Evolutionary conservation across 1,140 invertebrate genomes (phyloP).

Genomic region (Oscheius sp.): DNA sequence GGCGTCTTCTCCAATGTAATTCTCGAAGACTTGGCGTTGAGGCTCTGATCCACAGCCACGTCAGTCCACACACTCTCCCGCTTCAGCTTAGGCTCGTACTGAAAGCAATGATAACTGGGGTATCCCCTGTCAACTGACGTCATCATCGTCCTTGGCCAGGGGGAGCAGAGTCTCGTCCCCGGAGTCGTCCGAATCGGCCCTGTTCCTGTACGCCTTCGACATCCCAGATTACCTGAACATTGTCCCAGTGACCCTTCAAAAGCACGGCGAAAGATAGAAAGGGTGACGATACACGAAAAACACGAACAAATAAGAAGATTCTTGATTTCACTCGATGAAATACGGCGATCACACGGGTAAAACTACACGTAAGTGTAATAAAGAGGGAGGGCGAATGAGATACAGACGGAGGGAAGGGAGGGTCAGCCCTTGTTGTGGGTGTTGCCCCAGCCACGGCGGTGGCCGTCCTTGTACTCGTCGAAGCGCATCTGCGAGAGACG

Average conservation of each 20-base stretch:
- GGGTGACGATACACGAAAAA: too few relatives aligned
- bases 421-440: slow-evolving; percentile 74
- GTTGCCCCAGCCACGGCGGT: slow-evolving; percentile 83
- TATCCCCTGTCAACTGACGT: too few relatives aligned
- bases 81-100: slow-evolving; percentile 17
- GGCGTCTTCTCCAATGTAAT: background rate
- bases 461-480: slow-evolving; percentile 88
- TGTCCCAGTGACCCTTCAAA: too few relatives aligned
- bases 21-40: slow-evolving; percentile 26
- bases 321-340: background rate
- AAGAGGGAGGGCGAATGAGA: slow-evolving; percentile 1
- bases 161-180: slow-evolving; percentile 14
- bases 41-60: slow-evolving; percentile 41
- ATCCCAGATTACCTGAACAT: too few relatives aligned
- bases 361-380: background rate
- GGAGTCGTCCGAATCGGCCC: slow-evolving; percentile 6
- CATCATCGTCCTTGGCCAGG: slow-evolving; percentile 20
- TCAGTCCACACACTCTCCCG: slow-evolving; percentile 45
- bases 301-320: slow-evolving; percentile 23
- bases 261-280: too few relatives aligned
- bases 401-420: background rate
- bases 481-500: slow-evolving; percentile 76
- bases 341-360: background rate
- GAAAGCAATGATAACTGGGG: background rate
- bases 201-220: slow-evolving; percentile 4